These are phyloP conservation scores for Synanthedon vespiformis DNA, from an alignment of 2,888 invertebrate species.

Conservation along the genomic window DNA sequence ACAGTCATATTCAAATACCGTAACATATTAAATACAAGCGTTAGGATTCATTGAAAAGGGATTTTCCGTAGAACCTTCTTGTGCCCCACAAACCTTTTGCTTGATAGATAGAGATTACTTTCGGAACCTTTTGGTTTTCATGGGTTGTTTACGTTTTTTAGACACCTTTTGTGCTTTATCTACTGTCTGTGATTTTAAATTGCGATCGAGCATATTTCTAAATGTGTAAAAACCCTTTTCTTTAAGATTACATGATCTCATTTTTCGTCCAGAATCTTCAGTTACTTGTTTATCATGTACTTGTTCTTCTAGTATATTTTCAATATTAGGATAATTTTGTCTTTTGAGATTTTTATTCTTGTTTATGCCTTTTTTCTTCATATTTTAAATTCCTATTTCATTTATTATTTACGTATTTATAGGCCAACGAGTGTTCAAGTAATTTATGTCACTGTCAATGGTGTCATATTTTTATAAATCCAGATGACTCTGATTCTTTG, in stretches of 20 bases:
- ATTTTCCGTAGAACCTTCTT: constrained; percentile 11
- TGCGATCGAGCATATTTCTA: constrained; percentile 34
- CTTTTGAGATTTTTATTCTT: no score
- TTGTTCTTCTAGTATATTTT: no score
- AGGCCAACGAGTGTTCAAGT: no score
- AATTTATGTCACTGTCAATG: no score
- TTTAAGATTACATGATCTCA: constrained; percentile 31
- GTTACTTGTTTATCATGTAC: no score
- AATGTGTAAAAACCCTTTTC: constrained; percentile 42
- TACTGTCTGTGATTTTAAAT: constrained; percentile 20
- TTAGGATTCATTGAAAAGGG: constrained; percentile 20
- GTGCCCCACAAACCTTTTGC: constrained; percentile 12
- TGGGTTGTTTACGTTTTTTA: constrained; percentile 20
- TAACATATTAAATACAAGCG: constrained; percentile 13
- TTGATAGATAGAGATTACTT: constrained; percentile 28
- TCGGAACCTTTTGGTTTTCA: constrained; percentile 19
- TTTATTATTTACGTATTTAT: no score
- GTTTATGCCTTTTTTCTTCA: no score
- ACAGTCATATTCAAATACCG: neutral
- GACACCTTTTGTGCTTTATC: constrained; percentile 13
- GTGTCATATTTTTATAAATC: no score
- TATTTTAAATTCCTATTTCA: no score
- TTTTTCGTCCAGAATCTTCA: constrained; percentile 15
- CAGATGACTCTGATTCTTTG: no score
- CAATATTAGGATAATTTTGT: no score